Conservation (phyloP, 2,797 vertebrate species). For the Phalanger gymnotis region DNA sequence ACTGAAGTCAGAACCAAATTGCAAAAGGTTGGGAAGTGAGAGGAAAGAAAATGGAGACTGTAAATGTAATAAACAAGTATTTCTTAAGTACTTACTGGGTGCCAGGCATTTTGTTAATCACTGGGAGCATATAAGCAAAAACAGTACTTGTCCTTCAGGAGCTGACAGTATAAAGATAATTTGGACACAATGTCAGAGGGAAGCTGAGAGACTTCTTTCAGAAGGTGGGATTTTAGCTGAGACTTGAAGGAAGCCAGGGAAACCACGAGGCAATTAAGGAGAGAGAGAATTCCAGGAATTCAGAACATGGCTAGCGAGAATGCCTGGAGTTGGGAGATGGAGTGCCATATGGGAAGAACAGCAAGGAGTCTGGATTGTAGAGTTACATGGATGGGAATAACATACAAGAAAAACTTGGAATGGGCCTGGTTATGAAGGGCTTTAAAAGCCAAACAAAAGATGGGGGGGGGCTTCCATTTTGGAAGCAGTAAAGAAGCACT, state of each 20-base stretch:
- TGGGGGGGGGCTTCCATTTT: not conserved
- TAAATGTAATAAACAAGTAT: not conserved
- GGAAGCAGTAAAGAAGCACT: not conserved
- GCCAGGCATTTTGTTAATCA: not conserved
- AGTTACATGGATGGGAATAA: not conserved
- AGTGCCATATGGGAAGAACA: not conserved
- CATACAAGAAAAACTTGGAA: not conserved
- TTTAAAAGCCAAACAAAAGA: not conserved
- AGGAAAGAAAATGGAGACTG: not conserved
- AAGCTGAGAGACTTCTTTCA: not conserved
- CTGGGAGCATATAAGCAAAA: not conserved
- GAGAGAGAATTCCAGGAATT: not conserved
- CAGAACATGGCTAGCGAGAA: not conserved
- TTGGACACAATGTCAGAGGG: not conserved
- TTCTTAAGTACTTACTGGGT: not conserved
- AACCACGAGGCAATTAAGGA: not conserved
- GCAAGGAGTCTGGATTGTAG: not conserved
- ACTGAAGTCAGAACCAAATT: not conserved
- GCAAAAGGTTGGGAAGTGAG: not conserved
- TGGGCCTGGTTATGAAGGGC: not conserved
- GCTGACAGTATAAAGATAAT: not conserved
- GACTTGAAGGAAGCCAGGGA: not conserved
- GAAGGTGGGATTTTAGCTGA: not conserved
- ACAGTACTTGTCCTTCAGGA: not conserved
- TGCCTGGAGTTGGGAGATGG: not conserved